Evolutionary conservation across 2,113 vertebrate species (phyloP).

Genomic region (Merops nubicus): DNA sequence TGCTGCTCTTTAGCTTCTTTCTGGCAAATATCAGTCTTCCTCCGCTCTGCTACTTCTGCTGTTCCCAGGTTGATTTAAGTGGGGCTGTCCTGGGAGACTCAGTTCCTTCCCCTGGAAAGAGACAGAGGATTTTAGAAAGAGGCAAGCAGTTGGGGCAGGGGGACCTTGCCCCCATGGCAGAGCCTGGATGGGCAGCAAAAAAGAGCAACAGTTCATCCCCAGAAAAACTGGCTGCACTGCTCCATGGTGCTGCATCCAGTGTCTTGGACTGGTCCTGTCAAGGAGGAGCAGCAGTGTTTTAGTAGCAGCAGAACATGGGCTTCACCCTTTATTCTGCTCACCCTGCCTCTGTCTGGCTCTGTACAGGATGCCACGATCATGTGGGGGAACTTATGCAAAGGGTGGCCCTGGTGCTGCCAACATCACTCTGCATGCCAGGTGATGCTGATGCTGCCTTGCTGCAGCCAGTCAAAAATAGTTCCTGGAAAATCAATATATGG

Average conservation of each 20-base stretch:
- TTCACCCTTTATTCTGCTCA: neutral
- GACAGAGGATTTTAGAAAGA: neutral
- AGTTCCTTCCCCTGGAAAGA: neutral
- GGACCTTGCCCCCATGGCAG: neutral
- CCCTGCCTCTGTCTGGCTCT: neutral
- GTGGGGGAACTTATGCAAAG: neutral
- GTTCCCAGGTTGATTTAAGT: neutral
- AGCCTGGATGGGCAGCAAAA: neutral
- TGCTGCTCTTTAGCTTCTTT: neutral
- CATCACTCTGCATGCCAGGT: neutral
- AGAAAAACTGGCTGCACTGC: neutral
- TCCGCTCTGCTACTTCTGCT: neutral
- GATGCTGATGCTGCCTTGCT: neutral
- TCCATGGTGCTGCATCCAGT: neutral
- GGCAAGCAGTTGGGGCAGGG: neutral
- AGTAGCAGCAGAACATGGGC: neutral
- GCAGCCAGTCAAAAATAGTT: neutral
- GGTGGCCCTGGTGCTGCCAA: neutral
- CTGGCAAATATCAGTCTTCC: neutral
- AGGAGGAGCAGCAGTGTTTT: neutral
- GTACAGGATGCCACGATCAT: neutral
- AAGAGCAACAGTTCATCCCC: neutral
- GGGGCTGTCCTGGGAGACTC: neutral
- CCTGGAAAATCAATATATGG: neutral
- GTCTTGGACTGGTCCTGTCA: neutral